Evolutionary conservation across 2,888 invertebrate genomes (phyloP).

Genomic region (Siphlonurus alternatus): DNA sequence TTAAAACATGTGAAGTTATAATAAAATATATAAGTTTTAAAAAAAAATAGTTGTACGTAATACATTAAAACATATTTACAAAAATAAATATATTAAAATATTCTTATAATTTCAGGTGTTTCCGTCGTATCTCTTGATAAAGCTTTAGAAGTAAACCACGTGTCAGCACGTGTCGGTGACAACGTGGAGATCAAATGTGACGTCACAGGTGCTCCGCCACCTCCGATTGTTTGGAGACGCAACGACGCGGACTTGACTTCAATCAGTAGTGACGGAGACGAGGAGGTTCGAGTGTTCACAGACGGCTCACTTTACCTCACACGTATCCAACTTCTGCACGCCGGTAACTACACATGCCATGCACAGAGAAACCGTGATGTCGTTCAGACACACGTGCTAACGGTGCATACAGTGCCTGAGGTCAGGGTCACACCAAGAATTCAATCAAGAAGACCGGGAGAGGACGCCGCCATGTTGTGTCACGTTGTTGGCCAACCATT

Average conservation of each 20-base stretch:
- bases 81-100: not conserved
- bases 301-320: conserved; percentile 59
- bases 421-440: conserved; percentile 53
- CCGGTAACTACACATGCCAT: conserved; percentile 62
- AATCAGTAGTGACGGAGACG: conserved; percentile 19
- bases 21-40: too few relatives aligned
- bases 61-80: too few relatives aligned
- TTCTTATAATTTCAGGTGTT: conserved; percentile 36
- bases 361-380: conserved; percentile 52
- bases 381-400: conserved; percentile 54
- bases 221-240: conserved; percentile 53
- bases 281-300: conserved; percentile 43
- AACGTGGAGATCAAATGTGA: conserved; percentile 65
- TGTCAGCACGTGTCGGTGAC: conserved; percentile 53
- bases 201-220: conserved; percentile 49
- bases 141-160: conserved; percentile 47
- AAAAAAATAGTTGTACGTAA: too few relatives aligned
- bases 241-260: conserved; percentile 44
- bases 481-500: conserved; percentile 57
- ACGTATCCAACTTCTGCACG: conserved; percentile 51
- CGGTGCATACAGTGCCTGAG: conserved; percentile 52
- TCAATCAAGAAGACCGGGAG: conserved; percentile 46
- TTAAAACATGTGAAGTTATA: too few relatives aligned
- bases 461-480: conserved; percentile 50
- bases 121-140: conserved; percentile 54